Percentiles rank a stretch among this genome's conserved stretches.
Conservation (phyloP, 2,888 invertebrate species). For the Protula sp. region DNA sequence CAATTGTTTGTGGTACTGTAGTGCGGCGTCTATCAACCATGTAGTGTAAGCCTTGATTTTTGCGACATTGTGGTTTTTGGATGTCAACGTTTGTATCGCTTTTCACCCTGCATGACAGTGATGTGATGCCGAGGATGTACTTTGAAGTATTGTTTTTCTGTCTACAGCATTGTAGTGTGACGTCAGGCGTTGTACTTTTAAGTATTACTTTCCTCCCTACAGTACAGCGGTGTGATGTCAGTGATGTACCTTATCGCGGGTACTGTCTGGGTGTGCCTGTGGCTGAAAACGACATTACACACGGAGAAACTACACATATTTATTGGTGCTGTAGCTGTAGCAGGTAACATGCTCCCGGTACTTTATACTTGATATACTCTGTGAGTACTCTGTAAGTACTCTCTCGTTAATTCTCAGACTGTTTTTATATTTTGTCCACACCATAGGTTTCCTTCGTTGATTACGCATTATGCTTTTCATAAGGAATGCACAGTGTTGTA, state of each 20-base stretch:
- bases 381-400: not conserved
- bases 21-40: no score
- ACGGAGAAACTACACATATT: slow-evolving; percentile 19
- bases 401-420: not conserved
- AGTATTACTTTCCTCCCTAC: not conserved
- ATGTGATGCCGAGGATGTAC: no score
- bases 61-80: no score
- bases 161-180: no score
- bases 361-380: not conserved
- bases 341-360: slow-evolving; percentile 20
- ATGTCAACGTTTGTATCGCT: no score
- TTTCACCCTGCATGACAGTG: no score
- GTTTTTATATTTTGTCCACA: not conserved
- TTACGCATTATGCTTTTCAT: no score
- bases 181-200: no score
- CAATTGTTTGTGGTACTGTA: no score
- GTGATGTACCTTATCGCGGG: slow-evolving; percentile 18
- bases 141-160: no score
- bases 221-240: slow-evolving; percentile 19
- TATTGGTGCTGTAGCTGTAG: slow-evolving; percentile 21
- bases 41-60: no score
- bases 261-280: slow-evolving; percentile 19
- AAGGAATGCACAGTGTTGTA: no score
- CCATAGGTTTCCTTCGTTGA: not conserved
- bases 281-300: slow-evolving; percentile 18